phyloP scores from a whole-genome alignment of 1,140 invertebrate genomes.

The Sinonovacula constricta region DNA sequence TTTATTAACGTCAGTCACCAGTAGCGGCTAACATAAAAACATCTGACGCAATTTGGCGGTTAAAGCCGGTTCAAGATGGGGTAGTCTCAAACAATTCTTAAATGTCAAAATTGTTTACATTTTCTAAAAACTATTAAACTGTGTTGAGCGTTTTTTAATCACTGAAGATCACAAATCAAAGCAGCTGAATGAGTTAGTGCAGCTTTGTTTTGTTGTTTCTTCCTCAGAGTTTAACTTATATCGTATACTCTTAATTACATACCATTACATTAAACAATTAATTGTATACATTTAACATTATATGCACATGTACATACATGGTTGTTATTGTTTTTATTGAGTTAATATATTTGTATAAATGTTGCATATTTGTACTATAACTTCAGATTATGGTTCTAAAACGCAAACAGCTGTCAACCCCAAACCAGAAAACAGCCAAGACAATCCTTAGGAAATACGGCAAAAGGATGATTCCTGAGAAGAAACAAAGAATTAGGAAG shows the following conservation, averaged over 20 bases:
- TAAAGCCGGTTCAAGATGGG: not conserved
- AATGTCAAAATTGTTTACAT: constrained; percentile 10
- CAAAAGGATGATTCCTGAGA: constrained; percentile 14
- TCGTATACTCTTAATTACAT: not conserved
- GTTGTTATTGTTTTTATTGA: too few relatives aligned
- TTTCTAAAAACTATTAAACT: not conserved
- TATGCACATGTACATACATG: not conserved
- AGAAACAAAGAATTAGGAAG: constrained; percentile 19
- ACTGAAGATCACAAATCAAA: not conserved
- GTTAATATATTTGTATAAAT: too few relatives aligned
- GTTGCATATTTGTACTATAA: not conserved
- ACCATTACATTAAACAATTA: not conserved
- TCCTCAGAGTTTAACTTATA: too few relatives aligned
- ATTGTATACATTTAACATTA: not conserved
- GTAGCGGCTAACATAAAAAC: too few relatives aligned
- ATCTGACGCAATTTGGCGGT: not conserved
- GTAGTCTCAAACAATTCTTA: not conserved
- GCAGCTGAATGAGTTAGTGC: not conserved
- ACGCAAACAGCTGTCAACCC: constrained; percentile 24
- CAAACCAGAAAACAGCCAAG: constrained; percentile 20
- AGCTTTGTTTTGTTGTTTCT: not conserved
- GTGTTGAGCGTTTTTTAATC: not conserved
- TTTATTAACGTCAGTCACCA: too few relatives aligned
- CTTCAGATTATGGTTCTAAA: constrained; percentile 25
- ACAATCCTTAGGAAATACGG: constrained; percentile 17